Evolutionary conservation across 2,797 vertebrate species (phyloP).

Genomic region (Sebastes nivosus): DNA sequence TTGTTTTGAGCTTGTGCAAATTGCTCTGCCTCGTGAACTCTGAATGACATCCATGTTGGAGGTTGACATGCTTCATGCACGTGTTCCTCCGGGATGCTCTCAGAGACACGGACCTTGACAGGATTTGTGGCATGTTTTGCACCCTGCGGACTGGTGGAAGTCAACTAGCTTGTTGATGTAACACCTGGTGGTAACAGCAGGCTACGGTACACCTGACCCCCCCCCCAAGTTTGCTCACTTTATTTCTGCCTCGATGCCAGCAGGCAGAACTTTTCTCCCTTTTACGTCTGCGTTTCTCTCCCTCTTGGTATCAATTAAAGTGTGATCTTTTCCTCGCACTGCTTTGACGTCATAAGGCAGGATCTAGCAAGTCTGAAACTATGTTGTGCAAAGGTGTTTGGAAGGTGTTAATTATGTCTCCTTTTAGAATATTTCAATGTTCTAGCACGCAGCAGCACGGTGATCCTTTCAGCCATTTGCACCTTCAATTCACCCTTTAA

Average conservation of each 20-base stretch:
- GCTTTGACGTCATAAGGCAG: constrained; percentile 53
- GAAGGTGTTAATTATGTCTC: constrained; percentile 60
- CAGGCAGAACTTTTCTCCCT: not conserved
- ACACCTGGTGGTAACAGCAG: constrained; percentile 26
- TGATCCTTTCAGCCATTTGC: constrained; percentile 6
- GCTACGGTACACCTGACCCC: constrained; percentile 9
- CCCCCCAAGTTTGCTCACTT: constrained; percentile 2
- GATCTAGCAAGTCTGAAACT: constrained; percentile 41
- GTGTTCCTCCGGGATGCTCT: constrained; percentile 10
- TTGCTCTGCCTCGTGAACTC: constrained; percentile 2
- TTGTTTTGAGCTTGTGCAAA: constrained; percentile 26
- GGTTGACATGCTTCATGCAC: constrained; percentile 9
- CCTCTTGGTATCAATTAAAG: constrained; percentile 6
- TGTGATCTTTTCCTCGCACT: constrained; percentile 45
- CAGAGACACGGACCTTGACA: constrained; percentile 16
- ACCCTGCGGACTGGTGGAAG: constrained; percentile 1
- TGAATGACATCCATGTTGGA: constrained; percentile 12
- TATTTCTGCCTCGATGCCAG: not conserved
- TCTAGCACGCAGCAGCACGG: constrained; percentile 1
- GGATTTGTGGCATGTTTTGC: constrained; percentile 6
- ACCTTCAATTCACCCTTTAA: not conserved
- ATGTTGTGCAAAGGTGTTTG: constrained; percentile 67
- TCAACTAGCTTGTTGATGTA: constrained; percentile 34
- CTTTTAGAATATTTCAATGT: constrained; percentile 41
- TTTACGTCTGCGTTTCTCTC: constrained; percentile 11